Evolutionary conservation across 2,797 vertebrate species (phyloP), one percentile per base, ranked within the genome.

Genomic region (Helicolenus hilgendorfi): DNA sequence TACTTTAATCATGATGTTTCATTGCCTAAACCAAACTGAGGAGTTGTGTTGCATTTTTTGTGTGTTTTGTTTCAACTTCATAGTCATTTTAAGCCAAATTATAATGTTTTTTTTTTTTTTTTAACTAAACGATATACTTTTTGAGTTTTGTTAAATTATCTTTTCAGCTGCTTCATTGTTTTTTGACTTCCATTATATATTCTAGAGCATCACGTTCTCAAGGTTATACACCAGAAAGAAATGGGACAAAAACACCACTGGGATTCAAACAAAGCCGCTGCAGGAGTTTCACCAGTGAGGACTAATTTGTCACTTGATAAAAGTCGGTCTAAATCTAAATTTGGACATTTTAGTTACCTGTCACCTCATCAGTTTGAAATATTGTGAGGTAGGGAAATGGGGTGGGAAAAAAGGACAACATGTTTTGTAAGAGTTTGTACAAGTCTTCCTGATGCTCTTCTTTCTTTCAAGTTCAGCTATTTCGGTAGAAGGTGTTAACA

Each of bases 241-340:
- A 67, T 35, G 49, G 78, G 59, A 59, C 71, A 82, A 60, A 70
- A 59, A 33, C 55, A 64, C 83, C 70, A 11, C 10, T 24, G 87
- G 79, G 87, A 87, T 72, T 86, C 22, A 63, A 75, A 11, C 24
- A 49, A 72, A 73, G 71, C 83, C 36, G 24, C 36, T 22, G 69
- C 3, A 36, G 41, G 29, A 62, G 67, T 72, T 69, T 64, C 22
- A 41, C 22, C 13, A 24, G 27, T 4, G 3, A 58, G 59, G 63
- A 7, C 64, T 45, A 49, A 64, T 33, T 67, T 72, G 72, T 69
- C 84, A 81, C 62, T 41, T 45, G 38, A 59, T 53, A 67, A 69
- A 72, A 72, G 59, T 64, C 33, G 22, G n/a, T 35, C 36, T 38
- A 5, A 27, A 35, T 55, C 45, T 41, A 72, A 71, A 79, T 63